Percentiles rank a stretch among this genome's conserved stretches.
phyloP scores from a whole-genome alignment of 2,797 vertebrate genomes.

The Gymnoscopelus microlampas region DNA sequence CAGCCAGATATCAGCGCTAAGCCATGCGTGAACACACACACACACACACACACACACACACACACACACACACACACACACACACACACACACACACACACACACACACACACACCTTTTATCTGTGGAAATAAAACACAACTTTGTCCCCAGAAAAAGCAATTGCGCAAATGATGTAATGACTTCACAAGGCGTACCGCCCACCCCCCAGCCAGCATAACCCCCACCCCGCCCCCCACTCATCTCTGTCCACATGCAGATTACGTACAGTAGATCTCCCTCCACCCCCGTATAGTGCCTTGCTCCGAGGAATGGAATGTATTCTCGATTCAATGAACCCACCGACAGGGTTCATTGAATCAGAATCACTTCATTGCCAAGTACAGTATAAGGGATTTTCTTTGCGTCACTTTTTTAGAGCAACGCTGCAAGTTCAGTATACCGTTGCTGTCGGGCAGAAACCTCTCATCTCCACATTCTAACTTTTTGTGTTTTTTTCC shows the following conservation, averaged over 20 bases:
- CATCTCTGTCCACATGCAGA: constrained; percentile 15
- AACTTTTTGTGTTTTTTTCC: no score
- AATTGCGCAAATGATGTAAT: constrained; percentile 44
- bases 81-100: no score
- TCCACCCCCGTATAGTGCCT: background rate
- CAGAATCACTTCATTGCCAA: no score
- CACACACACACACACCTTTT: constrained; percentile 3
- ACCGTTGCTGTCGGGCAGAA: no score
- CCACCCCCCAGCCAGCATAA: background rate
- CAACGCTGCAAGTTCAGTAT: no score
- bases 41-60: no score
- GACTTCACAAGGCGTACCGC: constrained; percentile 20
- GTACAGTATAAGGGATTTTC: no score
- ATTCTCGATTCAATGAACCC: background rate
- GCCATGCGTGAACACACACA: constrained; percentile 6
- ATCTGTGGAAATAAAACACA: constrained; percentile 24
- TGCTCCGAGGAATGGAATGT: constrained; percentile 24
- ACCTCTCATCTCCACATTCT: no score
- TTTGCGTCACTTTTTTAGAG: no score
- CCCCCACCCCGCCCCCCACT: background rate
- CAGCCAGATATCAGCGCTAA: constrained; percentile 31
- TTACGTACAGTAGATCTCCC: background rate
- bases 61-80: no score
- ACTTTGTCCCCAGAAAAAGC: constrained; percentile 21
- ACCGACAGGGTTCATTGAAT: constrained; percentile 42